Conservation (phyloP, 1,140 invertebrate species). For the Heterodera schachtii region DNA sequence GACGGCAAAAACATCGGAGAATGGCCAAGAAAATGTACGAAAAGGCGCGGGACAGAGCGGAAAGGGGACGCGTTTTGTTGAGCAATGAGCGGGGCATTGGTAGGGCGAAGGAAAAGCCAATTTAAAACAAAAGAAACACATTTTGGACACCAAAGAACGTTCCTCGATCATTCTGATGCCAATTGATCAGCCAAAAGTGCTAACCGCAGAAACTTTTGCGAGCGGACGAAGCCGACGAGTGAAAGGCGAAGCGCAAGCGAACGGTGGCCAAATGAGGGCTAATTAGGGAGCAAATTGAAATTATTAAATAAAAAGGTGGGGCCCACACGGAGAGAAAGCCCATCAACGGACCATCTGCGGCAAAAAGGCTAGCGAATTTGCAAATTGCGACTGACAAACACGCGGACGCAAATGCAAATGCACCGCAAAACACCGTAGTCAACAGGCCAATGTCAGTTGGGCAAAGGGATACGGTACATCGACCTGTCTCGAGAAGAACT, state of each 20-base stretch:
- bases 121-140: background rate
- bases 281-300: background rate
- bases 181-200: conserved; percentile 9
- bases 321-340: background rate
- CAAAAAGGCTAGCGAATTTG: too few relatives aligned
- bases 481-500: too few relatives aligned
- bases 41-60: too few relatives aligned
- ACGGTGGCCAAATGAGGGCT: background rate
- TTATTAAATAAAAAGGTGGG: background rate
- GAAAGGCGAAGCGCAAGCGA: background rate
- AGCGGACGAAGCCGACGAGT: background rate
- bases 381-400: background rate
- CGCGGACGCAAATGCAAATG: background rate
- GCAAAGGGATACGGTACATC: background rate
- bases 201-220: background rate
- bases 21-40: background rate
- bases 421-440: background rate
- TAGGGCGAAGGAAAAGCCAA: background rate
- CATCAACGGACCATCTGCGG: background rate
- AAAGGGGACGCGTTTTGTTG: background rate
- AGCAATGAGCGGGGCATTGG: background rate
- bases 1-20: background rate
- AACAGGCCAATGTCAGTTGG: background rate
- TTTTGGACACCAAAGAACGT: background rate
- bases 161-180: conserved; percentile 4